Evolutionary conservation across 2,888 invertebrate species (phyloP).

Genomic region (Ceratothoa steindachneri): DNA sequence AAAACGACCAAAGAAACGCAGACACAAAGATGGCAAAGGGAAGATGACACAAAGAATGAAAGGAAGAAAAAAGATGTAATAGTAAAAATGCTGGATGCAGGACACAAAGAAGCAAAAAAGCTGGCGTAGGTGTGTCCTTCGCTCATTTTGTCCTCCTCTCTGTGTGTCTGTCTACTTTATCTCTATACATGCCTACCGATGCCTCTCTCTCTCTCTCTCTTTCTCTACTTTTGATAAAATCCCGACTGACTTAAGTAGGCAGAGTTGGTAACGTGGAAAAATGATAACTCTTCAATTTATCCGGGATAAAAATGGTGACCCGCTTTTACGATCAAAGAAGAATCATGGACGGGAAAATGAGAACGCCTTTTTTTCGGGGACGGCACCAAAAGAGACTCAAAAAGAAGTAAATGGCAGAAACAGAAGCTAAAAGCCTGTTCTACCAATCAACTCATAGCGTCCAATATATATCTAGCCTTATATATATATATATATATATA

Average conservation of each 20-base stretch:
- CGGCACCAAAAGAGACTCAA: too few relatives aligned
- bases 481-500: too few relatives aligned
- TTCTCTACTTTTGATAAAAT: not conserved
- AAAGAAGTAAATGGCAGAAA: too few relatives aligned
- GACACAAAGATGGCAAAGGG: too few relatives aligned
- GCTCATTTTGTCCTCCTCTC: too few relatives aligned
- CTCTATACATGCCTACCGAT: not conserved
- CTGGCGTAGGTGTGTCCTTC: too few relatives aligned
- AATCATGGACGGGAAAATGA: not conserved
- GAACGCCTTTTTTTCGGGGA: not conserved
- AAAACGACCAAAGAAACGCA: too few relatives aligned
- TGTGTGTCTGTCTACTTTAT: not conserved
- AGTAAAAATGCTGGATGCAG: too few relatives aligned
- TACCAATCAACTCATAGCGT: too few relatives aligned
- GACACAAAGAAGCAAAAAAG: too few relatives aligned
- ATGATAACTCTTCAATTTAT: constrained; percentile 12
- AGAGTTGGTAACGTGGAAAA: constrained; percentile 9
- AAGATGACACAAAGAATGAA: not conserved
- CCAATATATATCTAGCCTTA: too few relatives aligned
- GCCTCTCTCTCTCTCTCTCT: not conserved
- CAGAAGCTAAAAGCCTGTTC: too few relatives aligned
- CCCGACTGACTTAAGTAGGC: constrained; percentile 8
- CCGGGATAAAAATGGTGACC: not conserved
- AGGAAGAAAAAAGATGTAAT: not conserved
- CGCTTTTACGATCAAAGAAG: constrained; percentile 6